These are phyloP conservation scores for Proteles cristata DNA, from an alignment of 2,113 vertebrate genomes.

Conservation along the genomic window DNA sequence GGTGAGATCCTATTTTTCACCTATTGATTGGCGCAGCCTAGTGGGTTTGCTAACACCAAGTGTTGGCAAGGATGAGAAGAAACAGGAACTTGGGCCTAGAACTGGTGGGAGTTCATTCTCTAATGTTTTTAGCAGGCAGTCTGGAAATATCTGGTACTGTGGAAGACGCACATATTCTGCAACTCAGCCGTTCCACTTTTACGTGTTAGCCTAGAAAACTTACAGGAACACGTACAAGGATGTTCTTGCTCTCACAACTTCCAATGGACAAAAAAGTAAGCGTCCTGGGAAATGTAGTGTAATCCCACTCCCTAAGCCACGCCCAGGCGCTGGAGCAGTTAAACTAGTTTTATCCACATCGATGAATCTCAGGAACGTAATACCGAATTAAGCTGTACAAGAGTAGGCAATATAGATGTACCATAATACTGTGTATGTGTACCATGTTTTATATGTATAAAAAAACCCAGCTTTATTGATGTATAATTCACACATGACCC, in stretches of 20 bases:
- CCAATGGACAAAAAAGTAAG: not conserved
- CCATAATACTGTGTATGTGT: not conserved
- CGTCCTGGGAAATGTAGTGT: not conserved
- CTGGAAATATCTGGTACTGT: constrained; percentile 10
- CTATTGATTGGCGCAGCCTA: constrained; percentile 54
- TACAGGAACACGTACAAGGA: not conserved
- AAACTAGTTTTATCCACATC: not conserved
- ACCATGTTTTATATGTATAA: not conserved
- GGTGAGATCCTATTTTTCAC: constrained; percentile 65
- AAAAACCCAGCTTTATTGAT: not conserved
- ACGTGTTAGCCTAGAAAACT: not conserved
- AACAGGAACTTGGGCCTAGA: constrained; percentile 10
- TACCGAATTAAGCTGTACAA: not conserved
- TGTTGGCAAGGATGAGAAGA: constrained; percentile 59
- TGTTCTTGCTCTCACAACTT: not conserved
- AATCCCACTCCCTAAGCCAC: not conserved
- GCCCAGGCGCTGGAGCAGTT: not conserved
- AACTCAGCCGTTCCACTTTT: not conserved
- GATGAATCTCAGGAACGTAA: constrained; percentile 7
- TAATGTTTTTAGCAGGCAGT: not conserved
- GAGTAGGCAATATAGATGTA: not conserved
- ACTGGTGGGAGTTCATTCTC: not conserved
- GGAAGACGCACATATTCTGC: not conserved
- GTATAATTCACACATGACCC: not conserved
- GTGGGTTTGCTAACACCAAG: constrained; percentile 59